These are phyloP conservation scores for Exephanes ischioxanthus DNA, from an alignment of 2,888 invertebrate genomes.

Conservation along the genomic window DNA sequence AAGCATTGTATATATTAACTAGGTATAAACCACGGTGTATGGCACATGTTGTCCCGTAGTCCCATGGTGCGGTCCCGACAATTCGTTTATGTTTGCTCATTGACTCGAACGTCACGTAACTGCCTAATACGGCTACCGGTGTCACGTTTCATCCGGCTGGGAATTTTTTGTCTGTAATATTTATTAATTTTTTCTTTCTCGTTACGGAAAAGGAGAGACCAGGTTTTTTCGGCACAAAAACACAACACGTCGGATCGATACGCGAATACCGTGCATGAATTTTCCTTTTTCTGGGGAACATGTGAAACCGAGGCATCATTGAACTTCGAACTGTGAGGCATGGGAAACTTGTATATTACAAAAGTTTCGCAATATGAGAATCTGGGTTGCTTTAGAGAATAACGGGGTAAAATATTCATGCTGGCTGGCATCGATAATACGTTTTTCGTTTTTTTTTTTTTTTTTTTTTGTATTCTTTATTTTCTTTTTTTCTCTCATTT, in stretches of 20 bases:
- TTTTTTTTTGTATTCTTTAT: background rate
- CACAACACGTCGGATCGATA: background rate
- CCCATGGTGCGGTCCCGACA: conserved; percentile 47
- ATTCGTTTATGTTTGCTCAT: conserved; percentile 55
- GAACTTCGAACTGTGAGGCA: conserved; percentile 50
- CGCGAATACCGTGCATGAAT: background rate
- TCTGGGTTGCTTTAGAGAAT: background rate
- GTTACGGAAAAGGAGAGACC: no score
- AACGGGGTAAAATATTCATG: conserved; percentile 33
- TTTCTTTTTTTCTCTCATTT: conserved; percentile 5
- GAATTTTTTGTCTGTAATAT: background rate
- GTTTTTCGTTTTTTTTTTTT: conserved; percentile 26
- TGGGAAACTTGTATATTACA: conserved; percentile 71
- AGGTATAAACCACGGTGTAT: background rate
- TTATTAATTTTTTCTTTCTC: background rate
- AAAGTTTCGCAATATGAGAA: conserved; percentile 62
- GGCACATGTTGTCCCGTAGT: no score
- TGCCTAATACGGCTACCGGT: background rate
- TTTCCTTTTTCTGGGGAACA: conserved; percentile 44
- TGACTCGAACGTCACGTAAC: conserved; percentile 51
- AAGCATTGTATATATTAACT: conserved; percentile 19
- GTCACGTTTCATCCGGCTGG: conserved; percentile 1
- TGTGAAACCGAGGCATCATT: conserved; percentile 31
- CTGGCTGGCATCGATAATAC: conserved; percentile 35
- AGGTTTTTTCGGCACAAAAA: background rate